phyloP scores from a whole-genome alignment of 2,888 invertebrate genomes.

The Apantesis nais region DNA sequence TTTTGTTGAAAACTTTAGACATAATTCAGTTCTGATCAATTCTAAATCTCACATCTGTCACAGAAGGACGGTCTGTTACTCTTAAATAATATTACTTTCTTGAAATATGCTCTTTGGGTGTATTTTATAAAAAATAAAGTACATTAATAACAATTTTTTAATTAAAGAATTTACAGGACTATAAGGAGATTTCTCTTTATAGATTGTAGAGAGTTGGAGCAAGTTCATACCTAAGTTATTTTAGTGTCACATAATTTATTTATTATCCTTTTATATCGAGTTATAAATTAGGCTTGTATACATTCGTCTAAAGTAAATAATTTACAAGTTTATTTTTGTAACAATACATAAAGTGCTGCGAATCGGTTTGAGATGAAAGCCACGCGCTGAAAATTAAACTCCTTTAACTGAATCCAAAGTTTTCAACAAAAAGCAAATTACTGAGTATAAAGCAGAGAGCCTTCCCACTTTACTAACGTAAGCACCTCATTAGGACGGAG shows the following conservation, averaged over 20 bases:
- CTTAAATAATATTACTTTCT: too few relatives aligned
- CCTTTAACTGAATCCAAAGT: constrained; percentile 37
- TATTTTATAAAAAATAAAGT: too few relatives aligned
- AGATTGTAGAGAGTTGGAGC: not conserved
- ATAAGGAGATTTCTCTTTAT: not conserved
- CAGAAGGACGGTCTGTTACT: too few relatives aligned
- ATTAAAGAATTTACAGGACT: not conserved
- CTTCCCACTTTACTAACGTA: constrained; percentile 42
- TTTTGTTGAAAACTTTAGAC: too few relatives aligned
- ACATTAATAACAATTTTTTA: too few relatives aligned
- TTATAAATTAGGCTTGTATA: not conserved
- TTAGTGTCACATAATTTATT: not conserved
- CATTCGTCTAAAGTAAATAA: not conserved
- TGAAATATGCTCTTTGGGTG: too few relatives aligned
- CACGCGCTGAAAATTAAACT: constrained; percentile 39
- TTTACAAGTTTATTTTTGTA: not conserved
- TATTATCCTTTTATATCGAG: not conserved
- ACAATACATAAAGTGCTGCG: constrained; percentile 17
- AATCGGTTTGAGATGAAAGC: constrained; percentile 34
- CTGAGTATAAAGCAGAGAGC: constrained; percentile 47
- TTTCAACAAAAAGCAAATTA: constrained; percentile 50
- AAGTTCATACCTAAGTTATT: not conserved
- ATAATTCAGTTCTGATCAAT: too few relatives aligned
- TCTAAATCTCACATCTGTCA: too few relatives aligned
- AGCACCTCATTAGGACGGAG: constrained; percentile 53